These are phyloP conservation scores for Ctenochaetus hawaiiensis DNA, from an alignment of 2,797 vertebrate species.

Conservation along the genomic window DNA sequence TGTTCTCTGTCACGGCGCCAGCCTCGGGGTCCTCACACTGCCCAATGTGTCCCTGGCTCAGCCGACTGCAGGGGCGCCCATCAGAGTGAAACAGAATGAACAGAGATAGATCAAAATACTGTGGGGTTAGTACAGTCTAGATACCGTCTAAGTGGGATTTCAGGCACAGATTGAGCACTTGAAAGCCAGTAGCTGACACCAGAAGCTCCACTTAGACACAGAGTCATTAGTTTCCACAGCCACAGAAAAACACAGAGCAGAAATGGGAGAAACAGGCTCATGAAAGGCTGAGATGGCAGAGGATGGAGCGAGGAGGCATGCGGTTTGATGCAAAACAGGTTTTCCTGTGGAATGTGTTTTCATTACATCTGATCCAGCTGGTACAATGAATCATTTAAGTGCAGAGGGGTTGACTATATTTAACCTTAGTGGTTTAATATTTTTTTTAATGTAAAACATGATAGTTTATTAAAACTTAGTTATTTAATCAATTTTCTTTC, in stretches of 20 bases:
- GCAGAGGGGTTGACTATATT: not conserved
- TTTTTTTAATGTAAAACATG: not conserved
- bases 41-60: conserved; percentile 93
- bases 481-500: too few species aligned
- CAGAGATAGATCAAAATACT: conserved; percentile 73
- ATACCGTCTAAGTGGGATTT: conserved; percentile 47
- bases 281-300: not conserved
- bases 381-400: not conserved
- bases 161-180: conserved; percentile 12
- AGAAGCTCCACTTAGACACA: conserved; percentile 56
- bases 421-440: not conserved
- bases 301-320: conserved; percentile 47
- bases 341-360: not conserved
- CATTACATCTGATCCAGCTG: conserved; percentile 20
- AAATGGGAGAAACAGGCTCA: conserved; percentile 27
- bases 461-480: not conserved
- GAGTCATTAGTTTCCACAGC: conserved; percentile 44
- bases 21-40: conserved; percentile 97
- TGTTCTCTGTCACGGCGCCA: conserved; percentile 94
- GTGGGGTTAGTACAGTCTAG: conserved; percentile 71
- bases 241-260: conserved; percentile 39
- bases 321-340: not conserved
- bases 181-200: not conserved
- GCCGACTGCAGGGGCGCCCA: conserved; percentile 89
- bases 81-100: conserved; percentile 64